A percentile compares a stretch with the other conserved stretches of the same genome.
These are phyloP conservation scores for Sesamia nonagrioides DNA, from an alignment of 1,140 invertebrate genomes.

Conservation along the genomic window DNA sequence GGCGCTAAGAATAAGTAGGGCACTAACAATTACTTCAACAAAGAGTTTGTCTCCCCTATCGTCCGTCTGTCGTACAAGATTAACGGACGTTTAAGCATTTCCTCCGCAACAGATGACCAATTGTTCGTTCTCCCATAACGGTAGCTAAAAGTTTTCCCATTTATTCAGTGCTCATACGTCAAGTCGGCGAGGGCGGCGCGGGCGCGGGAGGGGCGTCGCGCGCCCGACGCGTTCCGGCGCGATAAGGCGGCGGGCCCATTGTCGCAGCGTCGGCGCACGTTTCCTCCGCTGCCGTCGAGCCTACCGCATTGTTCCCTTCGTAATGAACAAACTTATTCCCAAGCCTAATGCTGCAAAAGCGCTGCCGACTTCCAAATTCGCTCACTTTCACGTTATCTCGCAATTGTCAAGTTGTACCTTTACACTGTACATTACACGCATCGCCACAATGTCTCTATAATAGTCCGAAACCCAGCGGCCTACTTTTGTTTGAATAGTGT, in stretches of 20 bases:
- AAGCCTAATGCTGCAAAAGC: constrained; percentile 79
- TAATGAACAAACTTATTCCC: constrained; percentile 87
- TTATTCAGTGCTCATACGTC: constrained; percentile 86
- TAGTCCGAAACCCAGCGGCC: constrained; percentile 71
- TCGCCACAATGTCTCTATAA: constrained; percentile 62
- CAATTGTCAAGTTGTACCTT: constrained; percentile 69
- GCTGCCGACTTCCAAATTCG: constrained; percentile 75
- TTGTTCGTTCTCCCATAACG: constrained; percentile 82
- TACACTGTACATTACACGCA: constrained; percentile 56
- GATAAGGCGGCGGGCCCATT: constrained; percentile 83
- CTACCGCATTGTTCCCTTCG: constrained; percentile 79
- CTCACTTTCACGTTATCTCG: constrained; percentile 75
- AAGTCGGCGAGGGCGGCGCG: constrained; percentile 66
- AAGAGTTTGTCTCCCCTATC: constrained; percentile 53
- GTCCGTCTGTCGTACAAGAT: constrained; percentile 61
- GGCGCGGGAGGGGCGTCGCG: constrained; percentile 44
- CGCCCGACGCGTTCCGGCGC: constrained; percentile 76
- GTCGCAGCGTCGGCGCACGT: constrained; percentile 84
- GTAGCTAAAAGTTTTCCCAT: constrained; percentile 85
- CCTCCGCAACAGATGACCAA: constrained; percentile 81
- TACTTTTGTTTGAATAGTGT: constrained; percentile 80
- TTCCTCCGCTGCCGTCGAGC: constrained; percentile 83
- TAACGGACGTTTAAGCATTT: constrained; percentile 70
- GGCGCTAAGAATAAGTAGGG: constrained; percentile 44
- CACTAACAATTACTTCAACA: constrained; percentile 54